Evolutionary conservation across 2,113 vertebrate species (phyloP).

Genomic region (Onychostoma macrolepis): DNA sequence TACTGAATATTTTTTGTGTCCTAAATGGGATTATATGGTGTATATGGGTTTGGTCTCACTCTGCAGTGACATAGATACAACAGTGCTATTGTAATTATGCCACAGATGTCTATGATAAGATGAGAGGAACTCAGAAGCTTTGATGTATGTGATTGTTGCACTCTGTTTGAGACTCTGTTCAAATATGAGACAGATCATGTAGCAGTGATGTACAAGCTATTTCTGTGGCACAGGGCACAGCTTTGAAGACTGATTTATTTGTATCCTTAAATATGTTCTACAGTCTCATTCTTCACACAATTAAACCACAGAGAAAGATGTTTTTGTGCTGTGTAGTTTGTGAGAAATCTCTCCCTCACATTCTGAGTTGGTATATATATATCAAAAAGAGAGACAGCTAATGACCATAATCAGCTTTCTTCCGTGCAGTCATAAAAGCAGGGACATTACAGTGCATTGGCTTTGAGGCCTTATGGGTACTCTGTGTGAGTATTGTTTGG

Average conservation of each 20-base stretch:
- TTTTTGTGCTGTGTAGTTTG: constrained; percentile 14
- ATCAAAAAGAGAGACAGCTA: constrained; percentile 26
- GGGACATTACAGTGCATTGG: neutral
- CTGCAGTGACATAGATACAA: constrained; percentile 24
- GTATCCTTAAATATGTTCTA: neutral
- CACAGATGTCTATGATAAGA: constrained; percentile 32
- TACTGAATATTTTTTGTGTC: constrained; percentile 44
- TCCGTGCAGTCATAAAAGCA: constrained; percentile 27
- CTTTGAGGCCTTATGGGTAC: neutral
- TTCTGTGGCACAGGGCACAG: neutral
- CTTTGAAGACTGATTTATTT: constrained; percentile 12
- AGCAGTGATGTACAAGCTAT: neutral
- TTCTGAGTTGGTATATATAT: neutral
- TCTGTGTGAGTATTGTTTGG: constrained; percentile 25
- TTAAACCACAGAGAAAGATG: neutral
- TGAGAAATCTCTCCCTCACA: neutral
- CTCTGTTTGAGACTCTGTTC: neutral
- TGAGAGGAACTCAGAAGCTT: neutral
- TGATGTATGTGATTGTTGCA: neutral
- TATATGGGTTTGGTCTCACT: constrained; percentile 51
- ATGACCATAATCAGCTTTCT: constrained; percentile 16
- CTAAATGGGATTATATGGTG: constrained; percentile 58
- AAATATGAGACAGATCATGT: constrained; percentile 7
- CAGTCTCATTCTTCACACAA: neutral
- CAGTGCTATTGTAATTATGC: constrained; percentile 36